Evolutionary conservation across 2,888 invertebrate genomes (phyloP).

Genomic region (Scelioninae gen. 1): DNA sequence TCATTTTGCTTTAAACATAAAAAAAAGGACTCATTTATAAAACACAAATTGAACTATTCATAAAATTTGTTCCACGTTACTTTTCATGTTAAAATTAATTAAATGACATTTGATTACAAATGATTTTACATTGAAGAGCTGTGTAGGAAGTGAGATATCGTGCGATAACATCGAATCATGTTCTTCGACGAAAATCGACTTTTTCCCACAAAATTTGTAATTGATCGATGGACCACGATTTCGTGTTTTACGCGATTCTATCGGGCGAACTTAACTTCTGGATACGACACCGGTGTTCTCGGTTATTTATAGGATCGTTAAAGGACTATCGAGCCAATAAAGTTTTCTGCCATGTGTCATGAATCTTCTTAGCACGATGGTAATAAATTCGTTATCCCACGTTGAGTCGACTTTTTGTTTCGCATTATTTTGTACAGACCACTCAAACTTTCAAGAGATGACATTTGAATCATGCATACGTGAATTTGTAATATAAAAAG

Average conservation of each 20-base stretch:
- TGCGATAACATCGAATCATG: no score
- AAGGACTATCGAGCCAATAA: constrained; percentile 71
- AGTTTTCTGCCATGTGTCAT: constrained; percentile 65
- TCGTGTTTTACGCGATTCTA: constrained; percentile 64
- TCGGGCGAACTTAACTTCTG: constrained; percentile 61
- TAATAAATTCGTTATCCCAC: constrained; percentile 66
- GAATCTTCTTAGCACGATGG: constrained; percentile 67
- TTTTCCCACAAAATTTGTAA: constrained; percentile 30
- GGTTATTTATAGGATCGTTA: constrained; percentile 70
- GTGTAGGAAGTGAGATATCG: no score
- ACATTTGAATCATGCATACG: constrained; percentile 60
- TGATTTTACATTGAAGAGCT: no score
- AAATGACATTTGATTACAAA: no score
- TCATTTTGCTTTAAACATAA: not conserved
- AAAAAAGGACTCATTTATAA: not conserved
- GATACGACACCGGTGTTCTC: constrained; percentile 61
- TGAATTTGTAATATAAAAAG: constrained; percentile 58
- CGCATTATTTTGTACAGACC: constrained; percentile 53
- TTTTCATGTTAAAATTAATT: no score
- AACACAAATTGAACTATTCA: no score
- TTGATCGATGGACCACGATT: constrained; percentile 56
- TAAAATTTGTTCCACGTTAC: no score
- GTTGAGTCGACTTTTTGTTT: constrained; percentile 59
- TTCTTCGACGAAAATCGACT: no score
- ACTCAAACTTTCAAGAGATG: constrained; percentile 56